phyloP scores from a whole-genome alignment of 2,888 invertebrate species.

The Calliopum simillimum region DNA sequence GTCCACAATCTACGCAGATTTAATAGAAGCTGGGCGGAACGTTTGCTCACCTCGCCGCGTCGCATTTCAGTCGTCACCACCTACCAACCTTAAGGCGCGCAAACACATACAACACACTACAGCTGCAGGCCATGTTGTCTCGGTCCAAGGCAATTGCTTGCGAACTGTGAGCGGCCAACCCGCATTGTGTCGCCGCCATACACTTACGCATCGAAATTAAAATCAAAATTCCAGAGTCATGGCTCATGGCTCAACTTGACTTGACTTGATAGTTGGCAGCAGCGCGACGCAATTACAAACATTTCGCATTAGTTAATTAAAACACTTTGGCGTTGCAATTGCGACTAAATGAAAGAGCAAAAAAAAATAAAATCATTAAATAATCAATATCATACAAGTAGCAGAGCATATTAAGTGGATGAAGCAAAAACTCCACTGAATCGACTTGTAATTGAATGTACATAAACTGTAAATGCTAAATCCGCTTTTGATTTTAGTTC shows the following conservation, averaged over 20 bases:
- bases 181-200: neutral
- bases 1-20: constrained; percentile 30
- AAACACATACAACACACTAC: neutral
- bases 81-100: neutral
- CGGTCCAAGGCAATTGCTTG: constrained; percentile 25
- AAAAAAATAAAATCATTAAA: neutral
- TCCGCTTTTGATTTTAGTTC: too few relatives aligned
- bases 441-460: constrained; percentile 8
- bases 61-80: neutral
- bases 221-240: constrained; percentile 39
- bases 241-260: constrained; percentile 17
- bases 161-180: neutral
- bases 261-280: constrained; percentile 3
- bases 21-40: constrained; percentile 34
- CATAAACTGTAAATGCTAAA: neutral
- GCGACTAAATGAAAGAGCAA: neutral
- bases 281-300: constrained; percentile 20
- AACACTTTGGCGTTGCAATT: constrained; percentile 33
- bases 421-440: neutral
- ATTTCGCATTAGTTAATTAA: constrained; percentile 54
- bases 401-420: neutral
- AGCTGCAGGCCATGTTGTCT: constrained; percentile 11
- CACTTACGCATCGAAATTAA: constrained; percentile 11
- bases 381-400: neutral
- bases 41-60: constrained; percentile 11